phyloP scores from a whole-genome alignment of 2,888 invertebrate genomes.

The Scaptomyza tumidula region DNA sequence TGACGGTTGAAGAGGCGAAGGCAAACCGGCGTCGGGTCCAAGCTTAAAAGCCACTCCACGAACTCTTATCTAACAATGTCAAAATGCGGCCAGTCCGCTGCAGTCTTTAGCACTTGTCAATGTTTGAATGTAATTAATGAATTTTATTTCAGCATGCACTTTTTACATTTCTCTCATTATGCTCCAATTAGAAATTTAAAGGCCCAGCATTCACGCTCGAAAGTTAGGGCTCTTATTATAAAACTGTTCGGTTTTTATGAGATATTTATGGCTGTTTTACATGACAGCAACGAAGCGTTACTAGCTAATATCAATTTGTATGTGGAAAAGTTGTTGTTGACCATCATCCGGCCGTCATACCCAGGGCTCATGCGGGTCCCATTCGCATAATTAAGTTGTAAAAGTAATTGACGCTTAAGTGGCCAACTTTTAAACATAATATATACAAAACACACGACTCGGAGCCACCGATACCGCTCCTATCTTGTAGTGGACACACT shows the following conservation, averaged over 20 bases:
- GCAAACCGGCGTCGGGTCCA: background rate
- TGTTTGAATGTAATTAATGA: slow-evolving; percentile 64
- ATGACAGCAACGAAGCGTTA: slow-evolving; percentile 53
- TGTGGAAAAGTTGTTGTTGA: slow-evolving; percentile 18
- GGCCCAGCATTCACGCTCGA: slow-evolving; percentile 56
- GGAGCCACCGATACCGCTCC: background rate
- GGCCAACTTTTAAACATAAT: slow-evolving; percentile 72
- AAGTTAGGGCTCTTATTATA: slow-evolving; percentile 10
- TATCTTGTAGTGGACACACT: slow-evolving; percentile 3
- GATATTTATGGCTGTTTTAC: slow-evolving; percentile 64
- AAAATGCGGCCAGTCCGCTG: background rate
- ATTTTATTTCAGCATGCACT: slow-evolving; percentile 35
- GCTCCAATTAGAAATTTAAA: slow-evolving; percentile 45
- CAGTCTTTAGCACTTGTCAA: slow-evolving; percentile 2
- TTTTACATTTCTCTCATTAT: background rate
- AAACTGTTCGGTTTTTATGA: slow-evolving; percentile 41
- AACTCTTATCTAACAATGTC: no score
- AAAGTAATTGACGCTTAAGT: slow-evolving; percentile 74
- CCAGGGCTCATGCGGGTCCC: slow-evolving; percentile 44
- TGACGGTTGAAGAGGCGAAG: no score
- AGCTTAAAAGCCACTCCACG: background rate
- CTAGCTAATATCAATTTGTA: slow-evolving; percentile 18
- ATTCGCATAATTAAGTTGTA: slow-evolving; percentile 74
- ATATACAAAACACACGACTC: slow-evolving; percentile 37
- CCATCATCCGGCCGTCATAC: slow-evolving; percentile 4